Percentiles rank a stretch among this genome's conserved stretches.
Evolutionary conservation across 1,140 invertebrate genomes (phyloP).

Genomic region (Achroia grisella): DNA sequence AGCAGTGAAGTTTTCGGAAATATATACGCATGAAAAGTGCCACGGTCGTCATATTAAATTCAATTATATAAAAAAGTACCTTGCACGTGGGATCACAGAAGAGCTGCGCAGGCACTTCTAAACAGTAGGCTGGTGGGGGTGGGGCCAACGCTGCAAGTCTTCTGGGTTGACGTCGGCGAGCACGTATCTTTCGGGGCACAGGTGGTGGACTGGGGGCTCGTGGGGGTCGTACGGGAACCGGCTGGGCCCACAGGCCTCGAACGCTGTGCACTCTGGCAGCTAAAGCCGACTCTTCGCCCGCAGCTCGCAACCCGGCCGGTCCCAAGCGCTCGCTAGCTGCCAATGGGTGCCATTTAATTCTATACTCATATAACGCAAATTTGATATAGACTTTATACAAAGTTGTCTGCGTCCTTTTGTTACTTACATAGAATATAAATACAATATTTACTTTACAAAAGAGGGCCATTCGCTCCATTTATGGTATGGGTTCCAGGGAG

Average conservation of each 20-base stretch:
- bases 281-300: slow-evolving; percentile 43
- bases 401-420: no score
- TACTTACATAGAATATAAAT: no score
- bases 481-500: no score
- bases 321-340: slow-evolving; percentile 68
- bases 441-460: no score
- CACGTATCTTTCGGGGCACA: slow-evolving; percentile 47
- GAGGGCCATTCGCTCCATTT: no score
- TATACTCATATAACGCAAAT: slow-evolving; percentile 1
- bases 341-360: slow-evolving; percentile 58
- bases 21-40: no score
- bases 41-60: no score
- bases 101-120: slow-evolving; percentile 52
- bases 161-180: slow-evolving; percentile 47
- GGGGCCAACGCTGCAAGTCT: slow-evolving; percentile 32
- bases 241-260: slow-evolving; percentile 36
- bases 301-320: slow-evolving; percentile 35
- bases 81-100: slow-evolving; percentile 53
- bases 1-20: no score
- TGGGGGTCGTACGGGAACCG: slow-evolving; percentile 4
- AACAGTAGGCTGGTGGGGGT: slow-evolving; percentile 42
- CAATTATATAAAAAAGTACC: slow-evolving; percentile 18
- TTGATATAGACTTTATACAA: slow-evolving; percentile 1
- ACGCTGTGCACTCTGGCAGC: slow-evolving; percentile 48
- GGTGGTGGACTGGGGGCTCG: slow-evolving; percentile 36